Evolutionary conservation across 2,113 vertebrate genomes (phyloP).

Genomic region (Regulus satrapa): DNA sequence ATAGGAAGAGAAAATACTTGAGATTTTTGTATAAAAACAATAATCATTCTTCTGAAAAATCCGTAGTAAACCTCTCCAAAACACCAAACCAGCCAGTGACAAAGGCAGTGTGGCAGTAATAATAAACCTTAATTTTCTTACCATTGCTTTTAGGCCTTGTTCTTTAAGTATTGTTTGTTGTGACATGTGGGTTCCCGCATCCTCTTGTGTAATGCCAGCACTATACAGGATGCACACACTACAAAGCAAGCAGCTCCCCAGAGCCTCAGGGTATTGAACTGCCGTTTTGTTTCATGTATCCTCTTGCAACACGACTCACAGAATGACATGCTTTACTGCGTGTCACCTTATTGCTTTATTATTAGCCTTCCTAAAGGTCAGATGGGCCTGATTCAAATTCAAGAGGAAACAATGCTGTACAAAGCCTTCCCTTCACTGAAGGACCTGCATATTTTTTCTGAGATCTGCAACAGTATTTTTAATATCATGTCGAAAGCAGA

Average conservation of each 20-base stretch:
- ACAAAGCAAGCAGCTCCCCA: neutral
- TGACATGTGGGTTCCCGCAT: neutral
- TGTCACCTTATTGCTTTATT: slow-evolving; percentile 49
- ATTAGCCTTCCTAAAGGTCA: slow-evolving; percentile 38
- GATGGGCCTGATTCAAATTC: neutral
- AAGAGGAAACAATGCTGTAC: neutral
- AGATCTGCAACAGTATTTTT: slow-evolving; percentile 7
- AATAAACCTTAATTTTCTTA: neutral
- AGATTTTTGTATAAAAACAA: neutral
- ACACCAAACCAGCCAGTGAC: neutral
- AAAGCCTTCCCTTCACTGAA: neutral
- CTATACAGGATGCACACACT: neutral
- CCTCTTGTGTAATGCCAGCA: neutral
- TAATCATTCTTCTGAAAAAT: neutral
- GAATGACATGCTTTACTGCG: neutral
- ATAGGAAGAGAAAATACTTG: neutral
- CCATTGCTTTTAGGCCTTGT: neutral
- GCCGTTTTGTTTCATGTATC: slow-evolving; percentile 27
- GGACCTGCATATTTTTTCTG: neutral
- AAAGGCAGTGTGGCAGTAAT: neutral
- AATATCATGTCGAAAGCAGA: neutral
- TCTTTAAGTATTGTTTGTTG: neutral
- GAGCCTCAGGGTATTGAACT: neutral
- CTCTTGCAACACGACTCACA: neutral
- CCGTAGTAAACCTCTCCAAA: neutral